These are phyloP conservation scores for Lathronympha strigana DNA, from an alignment of 2,888 invertebrate species.

Conservation along the genomic window DNA sequence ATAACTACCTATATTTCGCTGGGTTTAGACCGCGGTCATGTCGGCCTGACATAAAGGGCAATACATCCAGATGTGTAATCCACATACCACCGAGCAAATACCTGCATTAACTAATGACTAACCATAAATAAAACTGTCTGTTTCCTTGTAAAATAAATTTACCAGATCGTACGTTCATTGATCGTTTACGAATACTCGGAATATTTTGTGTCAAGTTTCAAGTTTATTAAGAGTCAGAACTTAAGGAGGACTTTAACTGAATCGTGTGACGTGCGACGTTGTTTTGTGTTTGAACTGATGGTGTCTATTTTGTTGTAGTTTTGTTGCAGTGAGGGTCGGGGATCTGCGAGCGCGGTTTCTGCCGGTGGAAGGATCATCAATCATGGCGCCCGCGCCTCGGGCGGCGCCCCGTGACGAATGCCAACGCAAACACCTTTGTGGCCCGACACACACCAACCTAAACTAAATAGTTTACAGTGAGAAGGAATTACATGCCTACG, in stretches of 20 bases:
- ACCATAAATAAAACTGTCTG: slow-evolving; percentile 26
- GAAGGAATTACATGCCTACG: neutral
- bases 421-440: slow-evolving; percentile 81
- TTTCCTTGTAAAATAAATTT: slow-evolving; percentile 30
- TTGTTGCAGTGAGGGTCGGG: slow-evolving; percentile 20
- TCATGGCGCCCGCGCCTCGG: slow-evolving; percentile 58
- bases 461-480: slow-evolving; percentile 40
- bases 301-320: slow-evolving; percentile 22
- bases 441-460: slow-evolving; percentile 54
- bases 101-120: slow-evolving; percentile 34
- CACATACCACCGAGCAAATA: slow-evolving; percentile 34
- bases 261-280: slow-evolving; percentile 1
- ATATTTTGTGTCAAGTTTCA: slow-evolving; percentile 17
- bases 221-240: slow-evolving; percentile 7
- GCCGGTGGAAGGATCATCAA: slow-evolving; percentile 65
- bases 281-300: neutral
- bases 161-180: slow-evolving; percentile 29
- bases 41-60: slow-evolving; percentile 31
- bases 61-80: slow-evolving; percentile 26
- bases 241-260: neutral
- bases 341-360: slow-evolving; percentile 33
- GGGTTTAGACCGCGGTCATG: slow-evolving; percentile 10
- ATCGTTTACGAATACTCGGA: slow-evolving; percentile 26
- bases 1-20: neutral
- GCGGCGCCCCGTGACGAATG: slow-evolving; percentile 80